phyloP scores from a whole-genome alignment of 2,888 invertebrate genomes.

The Trichopoda pennipes region DNA sequence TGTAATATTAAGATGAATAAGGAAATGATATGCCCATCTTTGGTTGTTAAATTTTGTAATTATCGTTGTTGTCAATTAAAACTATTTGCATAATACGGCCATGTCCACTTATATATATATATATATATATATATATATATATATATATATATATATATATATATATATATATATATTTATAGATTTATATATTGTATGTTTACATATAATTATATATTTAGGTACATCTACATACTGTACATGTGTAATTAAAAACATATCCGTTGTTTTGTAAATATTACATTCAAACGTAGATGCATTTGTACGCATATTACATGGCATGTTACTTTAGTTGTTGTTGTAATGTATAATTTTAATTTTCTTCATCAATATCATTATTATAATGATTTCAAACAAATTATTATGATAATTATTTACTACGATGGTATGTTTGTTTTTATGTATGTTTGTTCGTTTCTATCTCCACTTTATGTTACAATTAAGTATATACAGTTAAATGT shows the following conservation, averaged over 20 bases:
- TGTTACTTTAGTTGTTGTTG: slow-evolving; percentile 51
- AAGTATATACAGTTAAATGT: neutral
- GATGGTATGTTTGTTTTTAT: neutral
- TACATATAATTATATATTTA: neutral
- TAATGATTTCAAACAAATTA: slow-evolving; percentile 59
- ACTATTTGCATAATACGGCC: slow-evolving; percentile 69
- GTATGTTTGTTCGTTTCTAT: neutral
- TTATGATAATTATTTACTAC: slow-evolving; percentile 58
- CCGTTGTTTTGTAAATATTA: slow-evolving; percentile 46
- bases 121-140: neutral
- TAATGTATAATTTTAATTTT: slow-evolving; percentile 52
- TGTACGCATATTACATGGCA: slow-evolving; percentile 49
- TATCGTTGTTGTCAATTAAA: slow-evolving; percentile 70
- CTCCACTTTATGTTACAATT: neutral
- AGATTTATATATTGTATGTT: neutral
- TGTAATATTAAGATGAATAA: slow-evolving; percentile 23
- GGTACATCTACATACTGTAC: neutral
- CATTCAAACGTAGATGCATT: slow-evolving; percentile 40
- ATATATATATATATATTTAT: slow-evolving; percentile 2
- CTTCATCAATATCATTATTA: slow-evolving; percentile 45
- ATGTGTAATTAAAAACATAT: slow-evolving; percentile 45
- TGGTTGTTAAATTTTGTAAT: slow-evolving; percentile 66
- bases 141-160: neutral
- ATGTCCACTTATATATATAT: slow-evolving; percentile 32
- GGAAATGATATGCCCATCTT: slow-evolving; percentile 51